Evolutionary conservation across 2,797 vertebrate genomes (phyloP), one percentile per base, ranked within the genome.

Genomic region (Bovichtus variegatus): DNA sequence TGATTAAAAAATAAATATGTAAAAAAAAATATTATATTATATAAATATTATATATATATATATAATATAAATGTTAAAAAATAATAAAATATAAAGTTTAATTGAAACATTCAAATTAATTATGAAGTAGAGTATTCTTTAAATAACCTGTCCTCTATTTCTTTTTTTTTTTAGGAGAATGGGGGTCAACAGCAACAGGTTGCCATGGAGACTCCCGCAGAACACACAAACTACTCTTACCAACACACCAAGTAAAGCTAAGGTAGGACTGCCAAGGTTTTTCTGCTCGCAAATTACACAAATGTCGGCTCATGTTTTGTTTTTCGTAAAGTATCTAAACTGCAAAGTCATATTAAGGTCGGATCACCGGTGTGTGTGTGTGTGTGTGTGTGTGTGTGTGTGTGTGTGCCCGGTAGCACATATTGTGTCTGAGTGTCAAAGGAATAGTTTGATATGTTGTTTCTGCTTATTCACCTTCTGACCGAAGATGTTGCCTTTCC

Each of bases 191-290:
- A 95, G 89, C 97, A 97, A 78, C 97, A 97, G 89, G 95, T 97
- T 86, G 86, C 96, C 25, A 95, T 97, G 92, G 97, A 98, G 76
- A 90, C 94, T 1, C 89, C 97, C 9, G 91, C 96, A 78, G 97
- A 98, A 90, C 97, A 97, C 54, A 94, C 96, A 74, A 96, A 95
- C 94, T 98, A 97, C 92, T 96, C 97, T 11, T 99, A 98, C 95
- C 97, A 97, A 92, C 97, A 97, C 96, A 96, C 92, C 94, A 98
- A 98, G 95, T 98, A 94, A 96, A 93, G 91, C 93, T 92, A 91
- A 90, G 92, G 95, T 94, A 85, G 31, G 81, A 6, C 23, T 23
- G 2, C 1, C 8, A 10, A 13, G 29, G 10, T 54, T 13, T 44
- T 10, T 31, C 27, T 19, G 11, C 13, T 29, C 15, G 21, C 9